Percentiles rank a stretch among this genome's conserved stretches.
Evolutionary conservation across 2,797 vertebrate species (phyloP).

Genomic region (Aulostomus chinensis): DNA sequence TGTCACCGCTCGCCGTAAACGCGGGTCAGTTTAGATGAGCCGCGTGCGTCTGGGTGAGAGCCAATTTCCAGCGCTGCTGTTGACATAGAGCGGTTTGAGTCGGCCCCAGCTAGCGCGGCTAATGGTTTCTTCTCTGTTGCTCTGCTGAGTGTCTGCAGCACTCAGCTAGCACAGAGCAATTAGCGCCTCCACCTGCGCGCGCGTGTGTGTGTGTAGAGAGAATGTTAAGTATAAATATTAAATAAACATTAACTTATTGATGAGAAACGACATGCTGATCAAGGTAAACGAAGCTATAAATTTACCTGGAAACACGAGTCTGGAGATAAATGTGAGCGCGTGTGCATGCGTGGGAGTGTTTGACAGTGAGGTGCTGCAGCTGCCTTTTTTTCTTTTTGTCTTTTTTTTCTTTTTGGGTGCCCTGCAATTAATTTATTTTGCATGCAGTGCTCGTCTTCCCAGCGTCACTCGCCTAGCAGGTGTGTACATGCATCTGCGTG

Average conservation of each 20-base stretch:
- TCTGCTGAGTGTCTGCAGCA: slow-evolving; percentile 56
- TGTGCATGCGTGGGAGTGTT: slow-evolving; percentile 21
- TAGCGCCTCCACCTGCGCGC: neutral
- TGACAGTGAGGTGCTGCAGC: slow-evolving; percentile 44
- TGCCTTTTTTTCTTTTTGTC: slow-evolving; percentile 25
- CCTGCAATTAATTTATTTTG: slow-evolving; percentile 47
- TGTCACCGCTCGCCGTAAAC: slow-evolving; percentile 48
- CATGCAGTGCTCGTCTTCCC: slow-evolving; percentile 26
- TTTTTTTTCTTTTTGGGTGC: no score
- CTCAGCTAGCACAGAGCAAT: slow-evolving; percentile 36
- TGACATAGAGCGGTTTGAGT: slow-evolving; percentile 64
- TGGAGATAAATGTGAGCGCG: slow-evolving; percentile 14
- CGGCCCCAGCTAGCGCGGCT: slow-evolving; percentile 34
- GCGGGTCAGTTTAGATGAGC: slow-evolving; percentile 38
- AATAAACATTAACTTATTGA: no score
- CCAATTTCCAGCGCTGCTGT: slow-evolving; percentile 48
- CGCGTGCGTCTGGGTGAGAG: slow-evolving; percentile 40
- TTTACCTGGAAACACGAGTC: slow-evolving; percentile 14
- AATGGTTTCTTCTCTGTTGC: slow-evolving; percentile 57
- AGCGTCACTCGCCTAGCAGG: slow-evolving; percentile 20
- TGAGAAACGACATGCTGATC: neutral
- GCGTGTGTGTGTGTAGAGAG: neutral
- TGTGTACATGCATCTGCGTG: slow-evolving; percentile 34
- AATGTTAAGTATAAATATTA: slow-evolving; percentile 25
- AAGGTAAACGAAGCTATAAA: neutral